These are phyloP conservation scores for Syritta pipiens DNA, from an alignment of 2,888 invertebrate genomes.

Conservation along the genomic window DNA sequence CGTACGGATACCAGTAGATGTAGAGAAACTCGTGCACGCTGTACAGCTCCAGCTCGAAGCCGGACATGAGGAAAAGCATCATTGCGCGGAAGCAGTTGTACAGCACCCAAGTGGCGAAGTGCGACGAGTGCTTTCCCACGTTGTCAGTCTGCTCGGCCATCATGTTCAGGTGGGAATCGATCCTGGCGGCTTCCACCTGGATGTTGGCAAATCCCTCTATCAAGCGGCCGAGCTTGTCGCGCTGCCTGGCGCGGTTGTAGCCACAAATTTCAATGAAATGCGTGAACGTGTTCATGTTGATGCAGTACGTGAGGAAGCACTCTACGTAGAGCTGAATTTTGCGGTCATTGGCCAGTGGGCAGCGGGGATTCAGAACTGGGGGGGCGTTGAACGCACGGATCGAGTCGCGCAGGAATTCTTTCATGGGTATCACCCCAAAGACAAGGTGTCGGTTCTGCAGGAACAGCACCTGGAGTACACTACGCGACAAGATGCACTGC, in stretches of 20 bases:
- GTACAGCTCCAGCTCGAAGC: slow-evolving; percentile 97
- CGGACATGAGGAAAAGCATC: slow-evolving; percentile 95
- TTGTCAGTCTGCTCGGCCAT: slow-evolving; percentile 83
- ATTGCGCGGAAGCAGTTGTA: slow-evolving; percentile 95
- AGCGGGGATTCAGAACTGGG: slow-evolving; percentile 89
- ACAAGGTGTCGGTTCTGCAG: slow-evolving; percentile 78
- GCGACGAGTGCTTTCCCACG: slow-evolving; percentile 80
- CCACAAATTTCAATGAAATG: slow-evolving; percentile 93
- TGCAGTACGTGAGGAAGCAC: slow-evolving; percentile 90
- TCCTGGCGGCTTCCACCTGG: slow-evolving; percentile 93
- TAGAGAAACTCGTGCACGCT: slow-evolving; percentile 97
- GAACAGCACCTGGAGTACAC: slow-evolving; percentile 91
- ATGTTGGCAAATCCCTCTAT: slow-evolving; percentile 91
- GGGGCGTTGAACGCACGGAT: slow-evolving; percentile 93
- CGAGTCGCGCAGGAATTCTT: slow-evolving; percentile 92
- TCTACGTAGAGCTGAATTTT: slow-evolving; percentile 91
- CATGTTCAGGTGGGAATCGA: slow-evolving; percentile 90
- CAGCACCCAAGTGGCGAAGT: slow-evolving; percentile 90
- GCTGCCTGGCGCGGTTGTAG: slow-evolving; percentile 95
- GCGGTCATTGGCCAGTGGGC: slow-evolving; percentile 80
- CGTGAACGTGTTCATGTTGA: slow-evolving; percentile 88
- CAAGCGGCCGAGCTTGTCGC: slow-evolving; percentile 94
- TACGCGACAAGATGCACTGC: slow-evolving; percentile 95
- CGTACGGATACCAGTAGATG: slow-evolving; percentile 97
- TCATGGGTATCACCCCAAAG: slow-evolving; percentile 81